phyloP scores from a whole-genome alignment of 2,888 invertebrate species.

The Cephus runcator region DNA sequence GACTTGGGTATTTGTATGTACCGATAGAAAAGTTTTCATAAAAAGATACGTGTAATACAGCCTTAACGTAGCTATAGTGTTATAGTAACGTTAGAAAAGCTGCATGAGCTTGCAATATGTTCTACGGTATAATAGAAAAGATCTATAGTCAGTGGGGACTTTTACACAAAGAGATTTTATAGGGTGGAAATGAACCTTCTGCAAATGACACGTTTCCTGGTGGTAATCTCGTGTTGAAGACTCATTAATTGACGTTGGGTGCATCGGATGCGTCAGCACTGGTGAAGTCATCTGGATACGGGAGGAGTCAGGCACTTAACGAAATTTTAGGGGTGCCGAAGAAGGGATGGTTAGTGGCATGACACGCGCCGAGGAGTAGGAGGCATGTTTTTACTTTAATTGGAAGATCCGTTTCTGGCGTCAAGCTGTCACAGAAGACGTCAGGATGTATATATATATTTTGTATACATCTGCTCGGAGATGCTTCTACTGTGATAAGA shows the following conservation, averaged over 20 bases:
- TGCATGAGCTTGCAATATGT: too few relatives aligned
- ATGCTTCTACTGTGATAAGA: background rate
- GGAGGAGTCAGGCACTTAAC: background rate
- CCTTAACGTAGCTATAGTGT: too few relatives aligned
- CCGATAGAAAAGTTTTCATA: background rate
- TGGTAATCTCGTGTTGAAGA: background rate
- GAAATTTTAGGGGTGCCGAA: background rate
- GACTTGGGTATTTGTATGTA: too few relatives aligned
- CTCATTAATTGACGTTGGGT: background rate
- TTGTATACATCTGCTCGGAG: background rate
- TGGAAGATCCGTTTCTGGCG: background rate
- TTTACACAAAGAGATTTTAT: background rate
- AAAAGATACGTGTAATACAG: background rate
- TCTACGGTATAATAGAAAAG: too few relatives aligned
- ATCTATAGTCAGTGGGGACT: too few relatives aligned
- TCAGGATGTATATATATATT: background rate
- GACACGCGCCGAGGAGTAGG: background rate
- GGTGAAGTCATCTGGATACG: background rate
- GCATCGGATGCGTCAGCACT: background rate
- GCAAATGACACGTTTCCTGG: background rate
- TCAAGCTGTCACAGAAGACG: background rate
- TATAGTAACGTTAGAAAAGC: too few relatives aligned
- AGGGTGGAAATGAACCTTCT: background rate
- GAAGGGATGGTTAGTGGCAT: background rate
- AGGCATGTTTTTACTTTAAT: background rate